Conservation (phyloP, 2,113 vertebrate species). For the Alligator sinensis region DNA sequence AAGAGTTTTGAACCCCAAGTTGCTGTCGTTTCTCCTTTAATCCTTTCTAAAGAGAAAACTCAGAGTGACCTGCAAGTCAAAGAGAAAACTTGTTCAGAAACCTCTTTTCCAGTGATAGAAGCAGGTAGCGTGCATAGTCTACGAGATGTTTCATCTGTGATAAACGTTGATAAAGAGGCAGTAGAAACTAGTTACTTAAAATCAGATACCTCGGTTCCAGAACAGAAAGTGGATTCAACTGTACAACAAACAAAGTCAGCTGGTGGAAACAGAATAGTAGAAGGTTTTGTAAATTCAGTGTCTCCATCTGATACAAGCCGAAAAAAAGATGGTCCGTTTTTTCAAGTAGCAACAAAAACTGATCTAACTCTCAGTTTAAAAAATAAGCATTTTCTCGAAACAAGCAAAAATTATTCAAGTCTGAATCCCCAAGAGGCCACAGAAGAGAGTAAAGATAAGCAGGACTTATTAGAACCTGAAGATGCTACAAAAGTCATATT, state of each 20-base stretch:
- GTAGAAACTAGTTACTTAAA: not conserved
- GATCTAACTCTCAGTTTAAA: not conserved
- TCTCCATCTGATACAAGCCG: not conserved
- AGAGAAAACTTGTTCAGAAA: not conserved
- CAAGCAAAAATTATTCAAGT: not conserved
- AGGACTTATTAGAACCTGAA: not conserved
- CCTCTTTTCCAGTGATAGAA: conserved; percentile 44
- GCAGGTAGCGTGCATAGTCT: conserved; percentile 52
- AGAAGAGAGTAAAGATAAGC: not conserved
- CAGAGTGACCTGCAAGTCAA: conserved; percentile 15
- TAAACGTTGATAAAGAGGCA: not conserved
- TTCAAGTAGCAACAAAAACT: not conserved
- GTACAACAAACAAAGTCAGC: conserved; percentile 15
- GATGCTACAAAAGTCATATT: not conserved
- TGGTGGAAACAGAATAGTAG: not conserved
- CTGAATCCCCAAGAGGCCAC: not conserved
- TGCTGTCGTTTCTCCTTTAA: conserved; percentile 82
- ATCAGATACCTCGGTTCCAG: not conserved
- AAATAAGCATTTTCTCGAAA: not conserved
- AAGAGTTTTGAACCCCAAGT: conserved; percentile 81
- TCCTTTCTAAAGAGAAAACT: conserved; percentile 72
- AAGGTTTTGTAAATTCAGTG: not conserved
- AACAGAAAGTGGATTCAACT: not conserved
- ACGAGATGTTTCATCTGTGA: conserved; percentile 6
- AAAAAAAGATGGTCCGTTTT: not conserved